Conservation (phyloP, 2,797 vertebrate genomes). For the Falco berigora region DNA sequence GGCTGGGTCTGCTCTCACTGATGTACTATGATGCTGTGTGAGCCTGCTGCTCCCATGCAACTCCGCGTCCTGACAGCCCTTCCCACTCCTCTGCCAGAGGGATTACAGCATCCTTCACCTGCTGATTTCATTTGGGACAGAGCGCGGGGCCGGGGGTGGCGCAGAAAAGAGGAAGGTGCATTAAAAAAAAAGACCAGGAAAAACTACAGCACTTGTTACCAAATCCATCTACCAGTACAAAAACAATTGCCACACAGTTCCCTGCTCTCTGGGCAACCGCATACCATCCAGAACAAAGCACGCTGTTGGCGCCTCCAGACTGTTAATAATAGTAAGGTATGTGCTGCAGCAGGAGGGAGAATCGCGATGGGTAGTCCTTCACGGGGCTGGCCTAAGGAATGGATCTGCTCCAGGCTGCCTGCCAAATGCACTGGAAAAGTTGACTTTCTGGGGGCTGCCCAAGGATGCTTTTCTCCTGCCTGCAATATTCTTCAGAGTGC, state of each 20-base stretch:
- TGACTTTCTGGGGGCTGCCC: background rate
- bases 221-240: background rate
- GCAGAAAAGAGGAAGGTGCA: background rate
- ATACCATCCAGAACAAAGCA: background rate
- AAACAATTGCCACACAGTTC: background rate
- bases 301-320: background rate
- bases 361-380: background rate
- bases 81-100: background rate
- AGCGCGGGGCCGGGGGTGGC: background rate
- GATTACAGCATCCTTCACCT: background rate
- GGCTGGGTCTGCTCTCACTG: background rate
- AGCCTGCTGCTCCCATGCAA: background rate
- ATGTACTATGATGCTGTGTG: fast-evolving
- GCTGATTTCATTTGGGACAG: fast-evolving
- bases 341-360: background rate
- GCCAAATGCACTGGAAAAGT: slow-evolving; percentile 27
- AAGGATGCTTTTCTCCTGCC: background rate
- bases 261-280: background rate
- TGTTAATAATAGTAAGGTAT: slow-evolving; percentile 46
- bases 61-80: background rate
- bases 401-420: slow-evolving; percentile 8
- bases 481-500: background rate
- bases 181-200: background rate
- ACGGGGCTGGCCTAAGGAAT: background rate
- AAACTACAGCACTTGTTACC: fast-evolving